Percentiles rank a stretch among this genome's conserved stretches.
Evolutionary conservation across 1,140 invertebrate genomes (phyloP).

Genomic region (Drosophila burlai): DNA sequence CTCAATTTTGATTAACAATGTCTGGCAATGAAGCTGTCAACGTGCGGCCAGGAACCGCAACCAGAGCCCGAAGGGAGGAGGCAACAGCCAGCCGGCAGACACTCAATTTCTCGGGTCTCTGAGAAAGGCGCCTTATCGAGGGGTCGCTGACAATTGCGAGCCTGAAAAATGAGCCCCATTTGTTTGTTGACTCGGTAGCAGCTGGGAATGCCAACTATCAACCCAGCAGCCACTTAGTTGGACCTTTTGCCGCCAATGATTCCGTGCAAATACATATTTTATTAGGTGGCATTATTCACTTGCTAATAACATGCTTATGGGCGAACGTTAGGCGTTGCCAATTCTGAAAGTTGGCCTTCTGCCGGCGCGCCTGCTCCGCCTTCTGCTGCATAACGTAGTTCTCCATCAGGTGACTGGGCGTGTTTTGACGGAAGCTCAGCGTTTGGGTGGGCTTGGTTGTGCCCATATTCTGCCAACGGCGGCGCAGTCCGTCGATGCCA

Average conservation of each 20-base stretch:
- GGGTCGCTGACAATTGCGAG: slow-evolving; percentile 32
- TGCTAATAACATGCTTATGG: slow-evolving; percentile 69
- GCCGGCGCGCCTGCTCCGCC: slow-evolving; percentile 39
- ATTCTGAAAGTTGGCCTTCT: slow-evolving; percentile 50
- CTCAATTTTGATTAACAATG: slow-evolving; percentile 83
- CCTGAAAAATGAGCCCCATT: slow-evolving; percentile 77
- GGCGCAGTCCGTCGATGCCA: slow-evolving; percentile 49
- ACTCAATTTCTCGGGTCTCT: slow-evolving; percentile 8
- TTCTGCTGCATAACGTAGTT: slow-evolving; percentile 68
- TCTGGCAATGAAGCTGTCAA: slow-evolving; percentile 80
- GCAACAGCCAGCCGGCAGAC: neutral
- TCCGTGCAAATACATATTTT: slow-evolving; percentile 63
- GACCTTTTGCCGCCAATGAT: slow-evolving; percentile 28
- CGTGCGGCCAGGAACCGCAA: slow-evolving; percentile 49
- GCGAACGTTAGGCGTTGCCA: slow-evolving; percentile 63
- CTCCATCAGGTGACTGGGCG: slow-evolving; percentile 61
- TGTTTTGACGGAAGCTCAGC: slow-evolving; percentile 46
- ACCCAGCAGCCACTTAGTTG: slow-evolving; percentile 28
- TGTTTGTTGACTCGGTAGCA: slow-evolving; percentile 60
- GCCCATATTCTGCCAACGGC: slow-evolving; percentile 29
- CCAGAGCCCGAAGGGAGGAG: neutral
- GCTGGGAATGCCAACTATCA: slow-evolving; percentile 28
- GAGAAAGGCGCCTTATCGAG: neutral
- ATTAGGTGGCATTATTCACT: slow-evolving; percentile 68
- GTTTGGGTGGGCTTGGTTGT: slow-evolving; percentile 44